Evolutionary conservation across 2,888 invertebrate genomes (phyloP).

Genomic region (Calliopum simillimum): DNA sequence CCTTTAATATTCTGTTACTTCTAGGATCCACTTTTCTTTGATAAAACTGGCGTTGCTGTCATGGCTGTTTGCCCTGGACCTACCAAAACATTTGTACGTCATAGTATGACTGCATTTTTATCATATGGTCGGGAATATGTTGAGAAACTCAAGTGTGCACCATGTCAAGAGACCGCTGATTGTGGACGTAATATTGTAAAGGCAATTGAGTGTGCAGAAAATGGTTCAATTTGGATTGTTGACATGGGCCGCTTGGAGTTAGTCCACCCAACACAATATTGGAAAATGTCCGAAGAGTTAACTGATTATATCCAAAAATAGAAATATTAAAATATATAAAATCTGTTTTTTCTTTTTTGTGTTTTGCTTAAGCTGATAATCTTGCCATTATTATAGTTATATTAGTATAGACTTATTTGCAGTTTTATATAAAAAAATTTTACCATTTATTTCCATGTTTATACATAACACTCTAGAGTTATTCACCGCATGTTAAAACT

Average conservation of each 20-base stretch:
- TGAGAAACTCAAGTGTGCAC: slow-evolving; percentile 40
- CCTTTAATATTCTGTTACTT: neutral
- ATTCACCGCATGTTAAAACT: no score
- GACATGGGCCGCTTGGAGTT: slow-evolving; percentile 58
- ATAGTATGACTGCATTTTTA: slow-evolving; percentile 50
- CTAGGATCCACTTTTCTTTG: slow-evolving; percentile 39
- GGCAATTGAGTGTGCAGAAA: slow-evolving; percentile 57
- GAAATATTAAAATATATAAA: neutral
- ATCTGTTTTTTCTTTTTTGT: no score
- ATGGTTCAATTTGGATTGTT: slow-evolving; percentile 60
- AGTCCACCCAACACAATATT: slow-evolving; percentile 56
- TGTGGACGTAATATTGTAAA: slow-evolving; percentile 59
- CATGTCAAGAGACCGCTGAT: slow-evolving; percentile 45
- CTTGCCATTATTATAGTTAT: no score
- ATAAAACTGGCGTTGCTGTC: slow-evolving; percentile 57
- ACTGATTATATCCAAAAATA: slow-evolving; percentile 29
- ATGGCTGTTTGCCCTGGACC: slow-evolving; percentile 61
- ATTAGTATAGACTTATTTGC: no score
- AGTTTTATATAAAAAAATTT: no score
- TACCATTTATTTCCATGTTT: no score
- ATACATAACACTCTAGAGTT: no score
- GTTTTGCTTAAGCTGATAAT: no score
- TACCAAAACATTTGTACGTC: slow-evolving; percentile 53
- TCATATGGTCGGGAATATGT: slow-evolving; percentile 50
- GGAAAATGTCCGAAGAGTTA: slow-evolving; percentile 46